Evolutionary conservation across 2,797 vertebrate genomes (phyloP).

Genomic region (Pseudochirops corinnae): DNA sequence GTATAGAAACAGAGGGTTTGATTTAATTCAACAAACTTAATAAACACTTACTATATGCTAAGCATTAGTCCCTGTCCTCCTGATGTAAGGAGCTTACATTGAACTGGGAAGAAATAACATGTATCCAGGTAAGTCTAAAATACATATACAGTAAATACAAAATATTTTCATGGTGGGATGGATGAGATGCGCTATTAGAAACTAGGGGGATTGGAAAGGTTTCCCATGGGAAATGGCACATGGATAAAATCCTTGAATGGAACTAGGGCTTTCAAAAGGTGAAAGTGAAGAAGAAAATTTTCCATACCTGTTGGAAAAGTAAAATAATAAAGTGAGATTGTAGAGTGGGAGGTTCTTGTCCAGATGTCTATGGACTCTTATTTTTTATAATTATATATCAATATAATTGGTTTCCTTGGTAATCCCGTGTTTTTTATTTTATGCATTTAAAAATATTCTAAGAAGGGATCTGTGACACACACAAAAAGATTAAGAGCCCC

Average conservation of each 20-base stretch:
- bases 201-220: background rate
- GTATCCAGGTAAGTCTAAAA: background rate
- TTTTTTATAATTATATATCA: background rate
- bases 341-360: background rate
- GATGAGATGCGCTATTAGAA: background rate
- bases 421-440: background rate
- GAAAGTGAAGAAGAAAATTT: background rate
- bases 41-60: background rate
- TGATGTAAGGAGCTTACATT: background rate
- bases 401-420: background rate
- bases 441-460: background rate
- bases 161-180: background rate
- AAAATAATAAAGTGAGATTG: background rate
- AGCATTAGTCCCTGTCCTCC: background rate
- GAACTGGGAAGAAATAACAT: background rate
- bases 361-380: background rate
- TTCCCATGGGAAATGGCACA: background rate
- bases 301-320: background rate
- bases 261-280: background rate
- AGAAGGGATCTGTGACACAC: background rate
- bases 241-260: background rate
- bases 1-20: background rate
- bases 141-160: background rate
- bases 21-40: background rate
- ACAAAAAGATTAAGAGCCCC: background rate